phyloP scores from a whole-genome alignment of 2,113 vertebrate genomes.

The Scytalopus superciliaris region DNA sequence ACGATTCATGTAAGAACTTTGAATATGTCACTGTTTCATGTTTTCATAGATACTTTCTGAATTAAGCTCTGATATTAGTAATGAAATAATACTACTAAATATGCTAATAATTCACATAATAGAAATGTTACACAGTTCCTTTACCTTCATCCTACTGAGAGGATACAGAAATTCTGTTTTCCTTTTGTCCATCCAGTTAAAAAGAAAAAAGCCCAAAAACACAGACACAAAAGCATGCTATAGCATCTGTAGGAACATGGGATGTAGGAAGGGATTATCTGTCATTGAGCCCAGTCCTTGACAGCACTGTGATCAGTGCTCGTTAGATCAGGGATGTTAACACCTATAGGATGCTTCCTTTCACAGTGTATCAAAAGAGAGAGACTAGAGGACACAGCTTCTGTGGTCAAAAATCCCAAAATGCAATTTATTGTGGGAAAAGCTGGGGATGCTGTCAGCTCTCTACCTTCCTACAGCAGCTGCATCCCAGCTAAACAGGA shows the following conservation, averaged over 20 bases:
- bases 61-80: neutral
- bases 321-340: neutral
- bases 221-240: too few species aligned
- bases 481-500: fast-evolving
- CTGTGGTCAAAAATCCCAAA: neutral
- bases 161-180: neutral
- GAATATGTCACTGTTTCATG: neutral
- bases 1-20: neutral
- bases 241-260: neutral
- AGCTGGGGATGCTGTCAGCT: neutral
- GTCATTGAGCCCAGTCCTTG: neutral
- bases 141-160: neutral
- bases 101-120: neutral
- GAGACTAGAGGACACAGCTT: neutral
- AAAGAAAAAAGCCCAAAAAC: neutral
- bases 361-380: neutral
- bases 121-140: neutral
- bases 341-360: neutral
- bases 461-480: neutral
- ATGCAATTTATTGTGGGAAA: neutral
- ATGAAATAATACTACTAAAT: neutral
- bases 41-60: neutral
- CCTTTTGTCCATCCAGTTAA: neutral
- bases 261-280: neutral
- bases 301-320: neutral